Base-by-base conservation (phyloP, 2,888 invertebrate species). In the Drosophila paracracens region DNA sequence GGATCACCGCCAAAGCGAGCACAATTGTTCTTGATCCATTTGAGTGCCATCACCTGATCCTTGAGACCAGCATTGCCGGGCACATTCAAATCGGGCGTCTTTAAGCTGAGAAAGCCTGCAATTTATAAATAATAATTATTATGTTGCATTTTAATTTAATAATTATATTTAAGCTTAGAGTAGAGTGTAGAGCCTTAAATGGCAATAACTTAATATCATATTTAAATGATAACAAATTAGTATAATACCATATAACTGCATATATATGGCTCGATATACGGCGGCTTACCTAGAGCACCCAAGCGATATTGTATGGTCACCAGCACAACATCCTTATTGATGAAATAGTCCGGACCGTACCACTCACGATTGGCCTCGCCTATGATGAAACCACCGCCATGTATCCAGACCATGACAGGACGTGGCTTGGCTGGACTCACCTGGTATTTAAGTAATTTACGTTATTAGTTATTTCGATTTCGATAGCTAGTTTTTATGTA, bases 11-110 rank as follows among this genome's bases (percentile, higher is more conserved):
- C 94, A 82, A 94, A 94, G 36, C 90, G 89, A 31, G 86, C 70
- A 36, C 94, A 94, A 77, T 94, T 94, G 48, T 92, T 92, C 76
- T 94, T 93, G 1, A 94, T 91, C 94, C 94, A 94, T 81, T 93
- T 93, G 27, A 94, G 82, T 0, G 94, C 94, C 88, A 94, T 75
- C 2, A 94, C 92, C 90, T 94, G 94, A 88, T 94, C 94, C 88
- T 94, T 94, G 0, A 94, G 91, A 0, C 93, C 94, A 6, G 94
- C 94, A 83, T 94, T 94, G 2, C 94, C 94, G 6, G 94, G 94
- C 11, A 94, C 92, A 65, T 93, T 93, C 0, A 94, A 75, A 2
- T 91, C 87, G 4, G 93, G 89, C 33, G 94, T 93, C 38, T 94
- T 91, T 1, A 94, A 79, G 61, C 93, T 93, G 18, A 94, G 81